Base-by-base conservation (phyloP, 2,888 invertebrate species). In the Drosophila prostipennis region DNA sequence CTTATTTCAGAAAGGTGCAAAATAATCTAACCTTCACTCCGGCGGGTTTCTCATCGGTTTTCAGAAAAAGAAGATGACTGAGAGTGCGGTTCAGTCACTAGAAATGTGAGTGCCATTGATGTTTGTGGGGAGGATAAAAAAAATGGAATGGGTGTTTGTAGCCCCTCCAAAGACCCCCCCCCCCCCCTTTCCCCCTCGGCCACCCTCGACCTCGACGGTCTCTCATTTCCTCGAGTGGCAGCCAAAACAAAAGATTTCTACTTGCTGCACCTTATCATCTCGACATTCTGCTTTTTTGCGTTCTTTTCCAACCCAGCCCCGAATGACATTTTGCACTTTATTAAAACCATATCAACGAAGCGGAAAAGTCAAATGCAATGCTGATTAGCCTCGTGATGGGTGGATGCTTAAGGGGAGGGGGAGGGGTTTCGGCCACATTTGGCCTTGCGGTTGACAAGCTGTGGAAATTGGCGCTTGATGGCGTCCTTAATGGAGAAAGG, bases 181-280 rank as follows among this genome's bases (percentile, higher is more conserved):
- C 10, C 29, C 34, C 37, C 8, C 11, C 1, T 4, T 14, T 11
- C 14, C 46, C 32, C 32, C 48, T 49, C 43, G 40, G 48, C 49
- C 39, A 48, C 59, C 43, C 59, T 63, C 74, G 57, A 72, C 58
- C 76, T 65, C 65, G 61, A 61, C 75, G 76, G 84, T 63, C 82
- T 87, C 82, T 87, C 82, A 82, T 89, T 89, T 89, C 67, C 76
- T 84, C 85, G 89, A 89, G 89, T 82, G 81, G 67, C 71, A 42
- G 49, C 55, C 45, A 42, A 87, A 89, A 84, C 82, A 89, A 82
- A 89, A 78, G 89, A 87, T 78, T 82, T 87, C 78, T 75, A 72
- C 80, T 60, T 53, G 65, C 70, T 80, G 70, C 81, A 74, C 72
- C 83, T 70, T 53, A 46, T 36, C 63, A 48, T 16, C 11, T 10